Base-by-base conservation (phyloP, 1,140 invertebrate species). In the Trachelipus rathkii region DNA sequence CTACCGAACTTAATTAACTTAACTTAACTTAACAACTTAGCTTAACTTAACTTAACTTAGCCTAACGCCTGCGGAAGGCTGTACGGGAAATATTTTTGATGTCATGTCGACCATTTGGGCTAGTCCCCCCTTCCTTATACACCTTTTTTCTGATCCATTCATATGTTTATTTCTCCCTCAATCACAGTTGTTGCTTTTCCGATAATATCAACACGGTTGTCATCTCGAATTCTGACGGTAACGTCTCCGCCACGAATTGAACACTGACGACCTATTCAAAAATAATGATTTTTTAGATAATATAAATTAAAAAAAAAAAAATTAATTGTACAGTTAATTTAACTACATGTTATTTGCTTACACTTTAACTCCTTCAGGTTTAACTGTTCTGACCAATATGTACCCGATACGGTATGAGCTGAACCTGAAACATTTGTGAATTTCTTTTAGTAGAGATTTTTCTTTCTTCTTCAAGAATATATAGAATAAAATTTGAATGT, bases 321-420 rank as follows among this genome's bases (percentile, higher is more conserved):
- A 33, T 33, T 33, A 33, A 33, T 33, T 33, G 33, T 33, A 33
- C 6, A 33, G 1, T 33, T 6, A 3, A 60, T 15, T 43, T 68
- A 68, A 53, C 7, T 60, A 44, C 69, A 10, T 4, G 11, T 11
- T 72, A 24, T 45, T 8, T 23, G 76, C 78, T 77, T 60, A 75
- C 75, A 75, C 43, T 71, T 73, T 10, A 81, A 66, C 13, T 3
- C 45, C 15, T 77, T 67, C 0, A 72, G n/a, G 1, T 76, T 75
- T 3, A 86, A 75, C 33, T 84, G 74, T 13, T 82, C 71, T 33
- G 83, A 77, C 87, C 87, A 88, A 81, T 86, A 88, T 5, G 85
- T 84, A 11, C 83, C 85, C 11, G 88, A 81, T n/a, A 87, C 86
- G 19, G 87, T 87, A 79, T 89, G 88, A 10, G 87, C 86, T 24